A percentile compares a stretch with the other conserved stretches of the same genome.
Conservation (phyloP, 2,888 invertebrate species). For the Cryptus armator region DNA sequence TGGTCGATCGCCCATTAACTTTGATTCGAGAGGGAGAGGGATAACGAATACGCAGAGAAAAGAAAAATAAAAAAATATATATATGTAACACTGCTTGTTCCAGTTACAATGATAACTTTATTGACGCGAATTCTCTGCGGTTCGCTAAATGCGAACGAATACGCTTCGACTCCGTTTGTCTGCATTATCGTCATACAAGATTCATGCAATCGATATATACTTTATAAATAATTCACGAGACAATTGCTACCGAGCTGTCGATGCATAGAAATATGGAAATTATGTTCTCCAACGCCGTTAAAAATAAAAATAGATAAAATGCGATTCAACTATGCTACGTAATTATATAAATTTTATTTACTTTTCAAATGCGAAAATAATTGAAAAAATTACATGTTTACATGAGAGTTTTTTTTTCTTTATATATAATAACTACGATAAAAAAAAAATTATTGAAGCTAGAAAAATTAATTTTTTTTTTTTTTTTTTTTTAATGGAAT, state of each 20-base stretch:
- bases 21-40: conserved; percentile 38
- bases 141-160: background rate
- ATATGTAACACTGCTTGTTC: conserved; percentile 23
- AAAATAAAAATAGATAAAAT: background rate
- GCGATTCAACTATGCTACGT: too few relatives aligned
- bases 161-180: background rate
- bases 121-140: background rate
- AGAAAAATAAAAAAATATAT: background rate
- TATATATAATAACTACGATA: too few relatives aligned
- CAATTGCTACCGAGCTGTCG: background rate
- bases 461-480: too few relatives aligned
- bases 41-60: conserved; percentile 17
- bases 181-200: background rate
- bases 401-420: too few relatives aligned
- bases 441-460: too few relatives aligned
- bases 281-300: background rate
- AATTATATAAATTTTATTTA: background rate
- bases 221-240: background rate
- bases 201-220: background rate
- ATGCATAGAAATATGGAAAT: background rate
- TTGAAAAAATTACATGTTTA: too few relatives aligned
- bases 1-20: conserved; percentile 67
- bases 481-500: too few relatives aligned
- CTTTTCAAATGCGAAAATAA: too few relatives aligned
- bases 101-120: conserved; percentile 37